Evolutionary conservation across 2,113 vertebrate species (phyloP).

Genomic region (Leptosomus discolor): DNA sequence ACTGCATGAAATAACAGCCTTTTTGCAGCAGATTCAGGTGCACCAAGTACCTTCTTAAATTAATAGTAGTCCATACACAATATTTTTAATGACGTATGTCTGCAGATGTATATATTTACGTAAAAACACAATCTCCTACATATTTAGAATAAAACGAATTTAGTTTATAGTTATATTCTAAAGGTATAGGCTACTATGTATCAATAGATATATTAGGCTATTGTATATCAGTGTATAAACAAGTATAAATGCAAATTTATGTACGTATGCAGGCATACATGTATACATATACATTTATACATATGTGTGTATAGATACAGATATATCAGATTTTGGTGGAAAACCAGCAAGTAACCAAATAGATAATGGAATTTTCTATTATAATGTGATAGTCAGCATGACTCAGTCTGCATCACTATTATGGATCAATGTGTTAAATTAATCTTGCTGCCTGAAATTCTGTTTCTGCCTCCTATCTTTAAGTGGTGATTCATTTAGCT

Average conservation of each 20-base stretch:
- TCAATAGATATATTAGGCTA: background rate
- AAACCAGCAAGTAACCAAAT: background rate
- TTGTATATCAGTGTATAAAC: background rate
- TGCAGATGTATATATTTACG: background rate
- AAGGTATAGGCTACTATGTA: background rate
- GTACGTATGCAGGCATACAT: background rate
- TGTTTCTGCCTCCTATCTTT: conserved; percentile 6
- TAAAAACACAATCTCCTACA: background rate
- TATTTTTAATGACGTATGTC: background rate
- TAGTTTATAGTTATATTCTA: background rate
- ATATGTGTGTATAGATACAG: background rate
- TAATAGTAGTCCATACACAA: background rate
- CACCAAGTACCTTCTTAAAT: background rate
- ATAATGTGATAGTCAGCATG: background rate
- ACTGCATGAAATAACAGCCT: background rate
- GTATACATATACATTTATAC: background rate
- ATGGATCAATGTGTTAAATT: conserved; percentile 30
- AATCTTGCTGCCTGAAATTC: background rate
- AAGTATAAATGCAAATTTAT: background rate
- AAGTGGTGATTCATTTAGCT: conserved; percentile 12
- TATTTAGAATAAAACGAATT: background rate
- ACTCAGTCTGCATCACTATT: background rate
- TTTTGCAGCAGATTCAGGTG: background rate
- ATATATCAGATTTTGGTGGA: background rate
- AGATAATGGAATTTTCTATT: background rate